Evolutionary conservation across 2,113 vertebrate species (phyloP), one percentile per base, ranked within the genome.

Genomic region (Mystacornis crossleyi): DNA sequence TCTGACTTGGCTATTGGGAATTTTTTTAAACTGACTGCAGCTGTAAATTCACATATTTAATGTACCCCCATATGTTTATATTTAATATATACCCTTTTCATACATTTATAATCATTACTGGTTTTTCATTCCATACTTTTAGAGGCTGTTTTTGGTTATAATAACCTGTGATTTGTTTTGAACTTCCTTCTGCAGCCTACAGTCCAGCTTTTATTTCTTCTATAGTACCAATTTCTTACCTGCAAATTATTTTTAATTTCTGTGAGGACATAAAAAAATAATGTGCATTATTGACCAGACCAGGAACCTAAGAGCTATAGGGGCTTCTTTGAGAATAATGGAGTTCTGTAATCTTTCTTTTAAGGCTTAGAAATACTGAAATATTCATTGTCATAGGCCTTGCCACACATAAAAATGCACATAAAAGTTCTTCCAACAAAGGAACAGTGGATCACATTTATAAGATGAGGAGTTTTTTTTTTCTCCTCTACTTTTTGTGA

Each of bases 161-260:
- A 86, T 58, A 84, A 69, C 12, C 0, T 0, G 1, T 79, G 51
- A 90, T 75, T 82, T 90, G 19, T 88, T 94, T 92, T 95, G 74
- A 65, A 14, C 24, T 93, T 67, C 2, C 62, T 85, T 60, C 54
- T 72, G 28, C 36, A 70, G 24, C 66, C 58, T 96, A 81, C 74
- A 69, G 61, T 75, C 53, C 85, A 61, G n/a, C 20, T 96, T 94
- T 90, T 79, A 75, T 93, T 96, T 96, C 77, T 89, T 96, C 97
- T 97, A 97, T 80, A 91, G 70, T 88, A 95, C 38, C 61, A 91
- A 86, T 93, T 93, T 82, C 48, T 97, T 95, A 90, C 69, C 54
- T 96, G 90, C 48, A 97, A 97, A 97, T 97, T 97, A 96, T 92
- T 97, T 97, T 96, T 95, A 86, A 85, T 91, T 97, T 97, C 89